These are phyloP conservation scores for Mandrillus leucophaeus DNA, from an alignment of 2,113 vertebrate species.

Conservation along the genomic window DNA sequence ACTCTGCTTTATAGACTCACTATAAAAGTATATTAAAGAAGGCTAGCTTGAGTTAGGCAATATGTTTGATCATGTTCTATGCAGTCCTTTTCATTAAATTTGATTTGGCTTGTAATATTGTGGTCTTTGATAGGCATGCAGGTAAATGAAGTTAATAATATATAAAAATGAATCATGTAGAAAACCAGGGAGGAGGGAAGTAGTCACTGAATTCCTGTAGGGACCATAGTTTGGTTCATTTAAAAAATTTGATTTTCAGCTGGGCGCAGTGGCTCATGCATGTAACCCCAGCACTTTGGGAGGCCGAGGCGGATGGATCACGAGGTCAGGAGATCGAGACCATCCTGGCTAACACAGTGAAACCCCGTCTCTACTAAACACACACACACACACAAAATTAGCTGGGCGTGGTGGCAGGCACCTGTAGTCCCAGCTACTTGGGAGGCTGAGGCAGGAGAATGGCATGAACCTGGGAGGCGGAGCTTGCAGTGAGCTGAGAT, in stretches of 20 bases:
- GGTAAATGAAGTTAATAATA: conserved; percentile 19
- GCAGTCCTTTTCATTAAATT: conserved; percentile 48
- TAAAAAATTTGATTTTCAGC: neutral
- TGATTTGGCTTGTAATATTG: conserved; percentile 33
- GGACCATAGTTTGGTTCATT: conserved; percentile 9
- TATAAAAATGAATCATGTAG: neutral
- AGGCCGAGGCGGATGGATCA: no score
- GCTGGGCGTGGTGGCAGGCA: neutral
- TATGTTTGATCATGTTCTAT: neutral
- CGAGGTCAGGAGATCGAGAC: no score
- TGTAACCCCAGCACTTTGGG: no score
- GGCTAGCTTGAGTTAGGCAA: neutral
- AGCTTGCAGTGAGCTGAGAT: no score
- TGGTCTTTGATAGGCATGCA: conserved; percentile 1
- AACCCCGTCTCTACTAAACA: no score
- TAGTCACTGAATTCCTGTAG: neutral
- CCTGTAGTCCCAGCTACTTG: no score
- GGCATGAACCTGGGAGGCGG: no score
- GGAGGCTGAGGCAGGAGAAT: no score
- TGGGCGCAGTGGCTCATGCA: neutral
- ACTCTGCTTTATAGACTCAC: conserved; percentile 44
- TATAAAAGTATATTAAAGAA: conserved; percentile 6
- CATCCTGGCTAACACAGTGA: no score
- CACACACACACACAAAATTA: neutral
- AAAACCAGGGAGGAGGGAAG: neutral